Evolutionary conservation across 1,140 invertebrate genomes (phyloP).

Genomic region (Lethocerus indicus): DNA sequence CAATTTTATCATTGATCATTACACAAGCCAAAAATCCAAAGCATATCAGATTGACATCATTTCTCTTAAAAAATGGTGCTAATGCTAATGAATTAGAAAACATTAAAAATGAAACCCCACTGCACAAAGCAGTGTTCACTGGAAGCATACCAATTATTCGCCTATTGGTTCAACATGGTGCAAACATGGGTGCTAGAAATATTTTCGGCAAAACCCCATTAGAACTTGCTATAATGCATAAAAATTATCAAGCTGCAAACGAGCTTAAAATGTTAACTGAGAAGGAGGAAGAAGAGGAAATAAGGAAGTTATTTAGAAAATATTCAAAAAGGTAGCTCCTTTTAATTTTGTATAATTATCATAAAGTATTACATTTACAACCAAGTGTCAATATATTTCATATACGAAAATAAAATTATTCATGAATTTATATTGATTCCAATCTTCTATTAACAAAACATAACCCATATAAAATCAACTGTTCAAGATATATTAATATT

Average conservation of each 20-base stretch:
- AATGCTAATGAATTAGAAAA: slow-evolving; percentile 1
- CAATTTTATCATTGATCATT: not conserved
- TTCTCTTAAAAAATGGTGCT: slow-evolving; percentile 1
- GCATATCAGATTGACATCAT: not conserved
- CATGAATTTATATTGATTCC: too few species aligned
- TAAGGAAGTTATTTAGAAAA: not conserved
- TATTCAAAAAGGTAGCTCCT: too few species aligned
- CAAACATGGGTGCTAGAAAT: slow-evolving; percentile 3
- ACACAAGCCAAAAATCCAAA: not conserved
- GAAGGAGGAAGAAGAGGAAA: slow-evolving; percentile 1
- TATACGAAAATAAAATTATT: too few species aligned
- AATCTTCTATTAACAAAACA: too few species aligned
- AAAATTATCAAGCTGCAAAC: not conserved
- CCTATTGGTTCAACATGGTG: not conserved
- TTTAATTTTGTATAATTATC: too few species aligned
- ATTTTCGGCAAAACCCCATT: slow-evolving; percentile 8
- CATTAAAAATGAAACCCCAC: slow-evolving; percentile 7
- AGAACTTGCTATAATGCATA: slow-evolving; percentile 2
- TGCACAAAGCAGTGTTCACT: slow-evolving; percentile 3
- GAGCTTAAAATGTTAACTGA: not conserved
- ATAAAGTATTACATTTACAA: too few species aligned
- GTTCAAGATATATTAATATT: too few species aligned
- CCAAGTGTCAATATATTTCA: too few species aligned
- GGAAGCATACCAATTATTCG: not conserved
- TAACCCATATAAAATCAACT: too few species aligned